These are phyloP conservation scores for Zosterops lateralis DNA, from an alignment of 2,113 vertebrate genomes.

Conservation along the genomic window DNA sequence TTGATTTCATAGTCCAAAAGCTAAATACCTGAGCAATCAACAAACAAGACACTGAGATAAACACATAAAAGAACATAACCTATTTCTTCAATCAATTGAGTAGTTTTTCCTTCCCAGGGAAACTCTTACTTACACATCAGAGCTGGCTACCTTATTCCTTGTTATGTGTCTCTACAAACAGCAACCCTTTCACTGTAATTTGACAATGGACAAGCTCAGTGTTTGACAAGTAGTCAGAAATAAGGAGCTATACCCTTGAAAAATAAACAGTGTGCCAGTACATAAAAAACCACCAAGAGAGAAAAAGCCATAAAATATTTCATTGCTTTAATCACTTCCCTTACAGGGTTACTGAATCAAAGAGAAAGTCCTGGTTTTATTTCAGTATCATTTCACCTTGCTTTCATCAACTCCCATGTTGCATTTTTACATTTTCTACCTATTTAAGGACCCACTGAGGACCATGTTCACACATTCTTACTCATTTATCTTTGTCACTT, in stretches of 20 bases:
- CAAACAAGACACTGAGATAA: background rate
- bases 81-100: background rate
- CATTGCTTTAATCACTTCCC: conserved; percentile 42
- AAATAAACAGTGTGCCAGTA: background rate
- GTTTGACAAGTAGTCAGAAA: conserved; percentile 30
- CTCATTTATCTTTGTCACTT: conserved; percentile 70
- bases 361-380: conserved; percentile 32
- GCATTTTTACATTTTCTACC: conserved; percentile 48
- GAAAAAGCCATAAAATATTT: background rate
- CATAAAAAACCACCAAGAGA: background rate
- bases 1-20: background rate
- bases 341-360: conserved; percentile 52
- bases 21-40: background rate
- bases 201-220: background rate
- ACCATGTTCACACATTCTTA: conserved; percentile 44
- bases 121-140: background rate
- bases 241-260: conserved; percentile 12
- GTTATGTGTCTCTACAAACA: background rate
- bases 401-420: conserved; percentile 33
- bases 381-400: conserved; percentile 58
- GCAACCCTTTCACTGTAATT: background rate
- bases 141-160: background rate
- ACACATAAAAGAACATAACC: background rate
- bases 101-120: background rate
- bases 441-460: conserved; percentile 52